A percentile compares a stretch with the other conserved stretches of the same genome.
Evolutionary conservation across 1,140 invertebrate species (phyloP).

Genomic region (Parasteatoda tepidariorum): DNA sequence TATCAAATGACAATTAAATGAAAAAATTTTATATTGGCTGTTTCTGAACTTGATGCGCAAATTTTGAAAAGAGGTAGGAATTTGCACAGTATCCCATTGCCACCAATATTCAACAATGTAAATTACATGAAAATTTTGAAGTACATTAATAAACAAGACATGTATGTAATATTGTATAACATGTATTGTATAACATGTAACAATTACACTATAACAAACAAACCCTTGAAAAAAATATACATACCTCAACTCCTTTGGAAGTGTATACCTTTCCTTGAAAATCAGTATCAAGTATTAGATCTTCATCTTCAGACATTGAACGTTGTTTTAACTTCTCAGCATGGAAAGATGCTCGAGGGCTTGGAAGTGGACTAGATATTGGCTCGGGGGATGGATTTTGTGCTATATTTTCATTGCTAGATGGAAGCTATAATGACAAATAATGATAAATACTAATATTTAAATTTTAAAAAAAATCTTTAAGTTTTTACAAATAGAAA

Average conservation of each 20-base stretch:
- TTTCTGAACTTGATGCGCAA: no score
- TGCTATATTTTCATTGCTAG: slow-evolving; percentile 20
- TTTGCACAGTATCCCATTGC: no score
- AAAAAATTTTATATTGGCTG: no score
- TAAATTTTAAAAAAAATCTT: not conserved
- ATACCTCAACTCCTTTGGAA: slow-evolving; percentile 81
- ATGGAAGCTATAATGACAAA: slow-evolving; percentile 24
- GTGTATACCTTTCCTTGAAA: slow-evolving; percentile 83
- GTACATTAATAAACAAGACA: no score
- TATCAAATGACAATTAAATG: no score
- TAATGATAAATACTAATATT: not conserved
- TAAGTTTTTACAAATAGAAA: not conserved
- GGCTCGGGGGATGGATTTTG: slow-evolving; percentile 30
- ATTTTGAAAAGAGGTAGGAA: no score
- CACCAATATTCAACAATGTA: no score
- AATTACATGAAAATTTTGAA: no score
- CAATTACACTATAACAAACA: no score
- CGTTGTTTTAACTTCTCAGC: slow-evolving; percentile 48
- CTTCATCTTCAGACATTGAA: slow-evolving; percentile 67
- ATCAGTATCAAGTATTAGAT: slow-evolving; percentile 79
- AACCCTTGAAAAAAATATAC: no score
- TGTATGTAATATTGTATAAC: no score
- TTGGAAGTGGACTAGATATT: not conserved
- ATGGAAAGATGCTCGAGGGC: slow-evolving; percentile 20
- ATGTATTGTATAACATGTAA: no score